Conservation (phyloP, 2,113 vertebrate genomes). For the Pygathrix nemaeus region DNA sequence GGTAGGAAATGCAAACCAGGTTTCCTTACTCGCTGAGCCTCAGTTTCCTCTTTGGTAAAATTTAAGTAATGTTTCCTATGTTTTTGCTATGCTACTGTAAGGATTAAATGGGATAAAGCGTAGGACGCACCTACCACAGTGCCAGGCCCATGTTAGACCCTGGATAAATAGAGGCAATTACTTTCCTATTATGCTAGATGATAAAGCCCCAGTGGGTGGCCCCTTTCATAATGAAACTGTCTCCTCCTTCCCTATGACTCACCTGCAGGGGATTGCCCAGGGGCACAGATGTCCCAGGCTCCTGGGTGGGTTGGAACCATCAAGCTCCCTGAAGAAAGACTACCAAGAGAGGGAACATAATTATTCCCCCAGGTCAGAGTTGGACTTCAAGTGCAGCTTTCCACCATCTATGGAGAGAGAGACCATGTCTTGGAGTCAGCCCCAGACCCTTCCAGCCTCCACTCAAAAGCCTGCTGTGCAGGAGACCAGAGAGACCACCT, state of each 20-base stretch:
- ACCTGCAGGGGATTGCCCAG: conserved; percentile 57
- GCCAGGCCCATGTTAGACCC: conserved; percentile 38
- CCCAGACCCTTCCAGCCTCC: neutral
- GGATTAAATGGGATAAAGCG: conserved; percentile 67
- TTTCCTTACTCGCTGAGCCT: conserved; percentile 52
- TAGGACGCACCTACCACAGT: conserved; percentile 62
- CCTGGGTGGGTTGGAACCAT: conserved; percentile 59
- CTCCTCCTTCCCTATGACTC: conserved; percentile 67
- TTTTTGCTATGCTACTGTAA: conserved; percentile 20
- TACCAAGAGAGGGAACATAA: neutral
- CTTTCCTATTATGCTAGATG: conserved; percentile 67
- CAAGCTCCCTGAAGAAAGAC: conserved; percentile 39
- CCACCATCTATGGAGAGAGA: neutral
- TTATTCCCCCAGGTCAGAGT: neutral
- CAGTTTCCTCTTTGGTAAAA: conserved; percentile 69
- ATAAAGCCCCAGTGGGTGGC: conserved; percentile 76
- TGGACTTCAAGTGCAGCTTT: neutral
- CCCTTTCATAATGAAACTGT: conserved; percentile 54
- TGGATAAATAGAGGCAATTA: conserved; percentile 72
- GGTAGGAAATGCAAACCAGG: neutral
- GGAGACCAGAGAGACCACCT: neutral
- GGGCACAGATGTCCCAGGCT: conserved; percentile 51
- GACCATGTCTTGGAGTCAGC: neutral
- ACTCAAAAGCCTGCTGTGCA: neutral
- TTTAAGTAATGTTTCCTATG: conserved; percentile 42